Evolutionary conservation across 2,888 invertebrate species (phyloP).

Genomic region (Hedya salicella): DNA sequence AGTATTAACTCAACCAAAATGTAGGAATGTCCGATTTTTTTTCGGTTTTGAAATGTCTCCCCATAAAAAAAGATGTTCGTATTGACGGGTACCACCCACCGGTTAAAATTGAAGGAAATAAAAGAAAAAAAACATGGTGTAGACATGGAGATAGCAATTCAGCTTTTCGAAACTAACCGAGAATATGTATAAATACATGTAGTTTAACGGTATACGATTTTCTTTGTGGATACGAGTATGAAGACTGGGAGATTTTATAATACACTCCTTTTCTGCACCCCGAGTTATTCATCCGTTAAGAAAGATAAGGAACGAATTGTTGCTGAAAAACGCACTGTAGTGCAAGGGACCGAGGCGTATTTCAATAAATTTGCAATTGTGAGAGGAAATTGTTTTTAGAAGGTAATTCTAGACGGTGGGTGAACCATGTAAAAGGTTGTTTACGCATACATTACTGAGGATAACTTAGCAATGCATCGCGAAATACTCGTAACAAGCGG

Average conservation of each 20-base stretch:
- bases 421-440: slow-evolving; percentile 7
- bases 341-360: background rate
- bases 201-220: background rate
- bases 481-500: too few species aligned
- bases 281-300: slow-evolving; percentile 71
- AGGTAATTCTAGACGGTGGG: slow-evolving; percentile 17
- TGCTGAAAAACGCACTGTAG: slow-evolving; percentile 27
- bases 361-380: slow-evolving; percentile 23
- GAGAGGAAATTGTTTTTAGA: slow-evolving; percentile 7
- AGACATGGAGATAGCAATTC: too few species aligned
- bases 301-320: slow-evolving; percentile 64
- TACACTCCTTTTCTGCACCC: slow-evolving; percentile 65
- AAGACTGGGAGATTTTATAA: slow-evolving; percentile 46
- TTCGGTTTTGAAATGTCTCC: too few species aligned
- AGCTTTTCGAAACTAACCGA: too few species aligned
- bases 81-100: too few species aligned
- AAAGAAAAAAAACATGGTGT: too few species aligned
- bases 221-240: background rate
- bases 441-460: slow-evolving; percentile 19
- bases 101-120: too few species aligned
- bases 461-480: background rate
- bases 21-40: too few species aligned
- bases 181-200: too few species aligned
- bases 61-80: too few species aligned
- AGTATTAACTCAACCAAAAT: too few species aligned